Evolutionary conservation across 2,113 vertebrate species (phyloP).

Genomic region (Cottus gobio): DNA sequence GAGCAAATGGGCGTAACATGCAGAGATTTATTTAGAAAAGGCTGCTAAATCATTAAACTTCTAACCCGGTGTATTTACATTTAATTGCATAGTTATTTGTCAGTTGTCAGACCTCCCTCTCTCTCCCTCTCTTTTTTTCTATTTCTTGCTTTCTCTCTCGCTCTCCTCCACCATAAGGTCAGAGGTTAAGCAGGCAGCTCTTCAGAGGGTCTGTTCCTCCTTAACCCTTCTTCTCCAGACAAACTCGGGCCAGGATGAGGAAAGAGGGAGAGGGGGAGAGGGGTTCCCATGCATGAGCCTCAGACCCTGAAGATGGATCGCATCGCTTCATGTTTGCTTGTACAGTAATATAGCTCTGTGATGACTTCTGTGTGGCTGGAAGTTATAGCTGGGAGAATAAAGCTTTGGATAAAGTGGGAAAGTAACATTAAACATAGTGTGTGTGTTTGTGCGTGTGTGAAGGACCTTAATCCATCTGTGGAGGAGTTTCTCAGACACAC

Average conservation of each 20-base stretch:
- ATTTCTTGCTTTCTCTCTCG: conserved; percentile 44
- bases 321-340: conserved; percentile 33
- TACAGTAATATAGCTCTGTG: conserved; percentile 49
- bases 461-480: conserved; percentile 52
- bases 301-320: conserved; percentile 48
- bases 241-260: conserved; percentile 29
- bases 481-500: conserved; percentile 74
- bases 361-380: conserved; percentile 23
- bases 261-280: no score
- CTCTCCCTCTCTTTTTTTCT: conserved; percentile 21
- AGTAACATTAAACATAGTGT: conserved; percentile 60
- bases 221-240: conserved; percentile 79
- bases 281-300: conserved; percentile 37
- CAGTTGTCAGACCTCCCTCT: conserved; percentile 35
- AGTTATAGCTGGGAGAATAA: conserved; percentile 24
- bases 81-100: conserved; percentile 24
- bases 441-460: conserved; percentile 25
- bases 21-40: conserved; percentile 28
- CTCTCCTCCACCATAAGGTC: conserved; percentile 69
- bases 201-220: conserved; percentile 77
- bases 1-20: neutral
- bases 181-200: conserved; percentile 80
- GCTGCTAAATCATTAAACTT: conserved; percentile 33
- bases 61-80: conserved; percentile 32
- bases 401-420: conserved; percentile 49